A percentile compares a stretch with the other conserved stretches of the same genome.
These are phyloP conservation scores for Spodoptera litura DNA, from an alignment of 1,140 invertebrate species.

Conservation along the genomic window DNA sequence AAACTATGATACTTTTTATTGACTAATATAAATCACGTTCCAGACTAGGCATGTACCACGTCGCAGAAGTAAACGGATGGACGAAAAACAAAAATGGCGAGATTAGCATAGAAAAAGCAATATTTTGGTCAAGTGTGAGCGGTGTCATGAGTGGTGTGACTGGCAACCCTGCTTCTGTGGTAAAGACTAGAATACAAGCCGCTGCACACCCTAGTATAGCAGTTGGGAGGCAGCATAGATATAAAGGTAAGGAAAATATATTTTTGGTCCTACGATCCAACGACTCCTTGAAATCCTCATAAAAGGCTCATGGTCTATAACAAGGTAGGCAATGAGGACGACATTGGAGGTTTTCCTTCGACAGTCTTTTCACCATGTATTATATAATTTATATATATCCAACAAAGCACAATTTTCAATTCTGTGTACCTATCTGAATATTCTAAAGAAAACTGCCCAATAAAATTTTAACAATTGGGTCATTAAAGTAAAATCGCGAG, in stretches of 20 bases:
- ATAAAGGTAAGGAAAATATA: constrained; percentile 77
- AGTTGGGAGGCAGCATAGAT: constrained; percentile 94
- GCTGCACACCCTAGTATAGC: constrained; percentile 92
- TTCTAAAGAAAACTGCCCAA: too few relatives aligned
- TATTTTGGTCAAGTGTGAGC: constrained; percentile 90
- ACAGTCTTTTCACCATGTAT: too few relatives aligned
- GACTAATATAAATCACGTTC: neutral
- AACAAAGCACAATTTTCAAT: too few relatives aligned
- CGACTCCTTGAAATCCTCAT: too few relatives aligned
- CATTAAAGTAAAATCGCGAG: too few relatives aligned
- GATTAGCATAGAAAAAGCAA: constrained; percentile 89
- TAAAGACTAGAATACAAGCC: constrained; percentile 95
- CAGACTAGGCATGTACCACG: constrained; percentile 92
- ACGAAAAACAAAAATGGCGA: constrained; percentile 90
- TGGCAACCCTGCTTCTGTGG: constrained; percentile 93
- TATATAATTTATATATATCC: too few relatives aligned
- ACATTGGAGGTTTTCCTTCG: too few relatives aligned
- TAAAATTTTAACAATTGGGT: too few relatives aligned
- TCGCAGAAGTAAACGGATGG: constrained; percentile 90
- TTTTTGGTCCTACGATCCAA: neutral
- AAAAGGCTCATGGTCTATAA: too few relatives aligned
- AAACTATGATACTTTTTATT: too few relatives aligned
- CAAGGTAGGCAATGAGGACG: too few relatives aligned
- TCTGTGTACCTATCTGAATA: too few relatives aligned
- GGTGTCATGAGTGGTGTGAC: constrained; percentile 91